Conservation (phyloP, 2,888 invertebrate species). For the Nematopogon swammerdamellus region DNA sequence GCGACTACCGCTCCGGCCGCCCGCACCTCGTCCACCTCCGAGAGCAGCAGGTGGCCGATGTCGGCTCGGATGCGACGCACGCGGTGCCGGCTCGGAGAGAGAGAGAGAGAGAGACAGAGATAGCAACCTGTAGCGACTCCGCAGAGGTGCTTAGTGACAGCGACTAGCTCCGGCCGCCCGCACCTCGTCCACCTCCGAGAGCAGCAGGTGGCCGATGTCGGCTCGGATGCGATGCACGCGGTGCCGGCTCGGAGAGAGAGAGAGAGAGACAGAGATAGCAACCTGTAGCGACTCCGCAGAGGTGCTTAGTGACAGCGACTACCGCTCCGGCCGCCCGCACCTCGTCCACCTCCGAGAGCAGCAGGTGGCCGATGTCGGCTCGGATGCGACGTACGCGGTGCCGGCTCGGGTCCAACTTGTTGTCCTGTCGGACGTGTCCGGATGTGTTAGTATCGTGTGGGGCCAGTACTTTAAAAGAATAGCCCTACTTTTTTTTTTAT, state of each 20-base stretch:
- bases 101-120: too few species aligned
- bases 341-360: slow-evolving; percentile 64
- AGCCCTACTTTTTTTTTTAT: too few species aligned
- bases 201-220: slow-evolving; percentile 65
- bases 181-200: slow-evolving; percentile 61
- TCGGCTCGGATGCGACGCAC: neutral
- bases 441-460: too few species aligned
- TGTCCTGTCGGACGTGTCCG: slow-evolving; percentile 7
- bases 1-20: slow-evolving; percentile 60
- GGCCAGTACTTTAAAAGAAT: too few species aligned
- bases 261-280: slow-evolving; percentile 5
- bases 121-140: slow-evolving; percentile 77
- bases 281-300: slow-evolving; percentile 89
- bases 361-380: slow-evolving; percentile 60
- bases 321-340: slow-evolving; percentile 46
- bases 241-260: slow-evolving; percentile 9
- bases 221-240: neutral
- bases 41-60: slow-evolving; percentile 70
- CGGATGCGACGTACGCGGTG: slow-evolving; percentile 3
- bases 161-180: slow-evolving; percentile 58
- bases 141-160: slow-evolving; percentile 85
- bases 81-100: slow-evolving; percentile 9
- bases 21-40: slow-evolving; percentile 56
- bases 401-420: slow-evolving; percentile 19
- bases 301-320: slow-evolving; percentile 82